Percentiles rank a stretch among this genome's conserved stretches.
Conservation (phyloP, 2,888 invertebrate genomes). For the Colostygia pectinataria region DNA sequence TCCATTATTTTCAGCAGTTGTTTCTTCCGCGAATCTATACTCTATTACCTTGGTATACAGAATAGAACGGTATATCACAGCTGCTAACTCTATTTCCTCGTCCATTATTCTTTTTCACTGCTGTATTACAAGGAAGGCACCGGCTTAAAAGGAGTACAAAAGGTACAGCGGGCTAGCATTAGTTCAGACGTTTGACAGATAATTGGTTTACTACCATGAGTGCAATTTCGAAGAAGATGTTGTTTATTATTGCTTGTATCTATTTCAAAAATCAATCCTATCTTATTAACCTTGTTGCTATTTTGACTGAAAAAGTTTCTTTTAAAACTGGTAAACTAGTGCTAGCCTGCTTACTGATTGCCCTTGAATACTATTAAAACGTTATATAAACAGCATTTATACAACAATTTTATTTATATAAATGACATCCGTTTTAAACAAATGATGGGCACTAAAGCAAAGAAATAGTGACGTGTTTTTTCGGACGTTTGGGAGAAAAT, state of each 20-base stretch:
- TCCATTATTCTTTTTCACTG: constrained; percentile 61
- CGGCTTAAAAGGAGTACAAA: constrained; percentile 47
- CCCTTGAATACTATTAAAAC: constrained; percentile 41
- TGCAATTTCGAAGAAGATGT: too few species aligned
- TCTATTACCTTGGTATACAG: constrained; percentile 36
- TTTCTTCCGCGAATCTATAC: constrained; percentile 35
- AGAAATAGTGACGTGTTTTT: not conserved
- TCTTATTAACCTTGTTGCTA: too few species aligned
- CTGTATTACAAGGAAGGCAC: constrained; percentile 46
- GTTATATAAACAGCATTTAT: constrained; percentile 23
- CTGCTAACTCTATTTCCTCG: constrained; percentile 53
- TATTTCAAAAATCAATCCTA: too few species aligned
- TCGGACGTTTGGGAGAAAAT: too few species aligned
- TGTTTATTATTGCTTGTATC: too few species aligned
- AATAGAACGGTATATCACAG: constrained; percentile 32
- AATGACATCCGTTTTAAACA: not conserved
- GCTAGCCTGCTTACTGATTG: constrained; percentile 45
- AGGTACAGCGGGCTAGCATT: constrained; percentile 33
- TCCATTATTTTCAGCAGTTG: constrained; percentile 37
- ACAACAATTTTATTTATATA: constrained; percentile 18
- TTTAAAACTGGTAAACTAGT: too few species aligned
- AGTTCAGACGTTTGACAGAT: too few species aligned
- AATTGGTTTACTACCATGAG: too few species aligned
- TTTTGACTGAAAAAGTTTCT: too few species aligned
- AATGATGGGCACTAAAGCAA: not conserved